Evolutionary conservation across 2,113 vertebrate genomes (phyloP), one percentile per base, ranked within the genome.

Genomic region (Equus przewalskii): DNA sequence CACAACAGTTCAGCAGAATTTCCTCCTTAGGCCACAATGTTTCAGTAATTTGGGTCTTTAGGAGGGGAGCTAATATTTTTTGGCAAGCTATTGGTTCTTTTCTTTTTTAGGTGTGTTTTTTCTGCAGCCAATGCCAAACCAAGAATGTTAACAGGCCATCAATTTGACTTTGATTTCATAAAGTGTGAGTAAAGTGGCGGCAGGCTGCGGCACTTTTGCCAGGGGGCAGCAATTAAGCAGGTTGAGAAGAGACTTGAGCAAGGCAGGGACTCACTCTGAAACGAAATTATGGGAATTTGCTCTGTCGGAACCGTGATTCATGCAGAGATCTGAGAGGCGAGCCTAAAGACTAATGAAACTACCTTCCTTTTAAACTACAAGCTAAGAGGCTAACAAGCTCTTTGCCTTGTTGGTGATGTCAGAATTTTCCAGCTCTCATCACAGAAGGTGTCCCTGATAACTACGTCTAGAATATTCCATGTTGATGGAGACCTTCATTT

Each of bases 111-210:
- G 51, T 60, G 26, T 82, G 7, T 79, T 73, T 96, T 89, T 92
- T 70, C 85, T 76, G 26, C 36, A 89, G 76, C 60, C 91, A 54
- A 11, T 16, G 64, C 90, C 79, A 92, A 65, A 41, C 91, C 82
- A 81, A 86, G 91, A 81, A 79, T 67, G 76, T 88, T 93, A 96
- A 95, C 58, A 33, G 91, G 81, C 82, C 72, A 65, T 94, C 58
- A 24, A n/a, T 82, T 91, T 83, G 60, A 85, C 81, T 85, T 88
- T 51, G 96, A 85, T 93, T 78, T 91, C 54, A 21, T 58, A 26
- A 91, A 91, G 76, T 73, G 14, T 36, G 89, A 56, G 36, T 26
- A 26, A 94, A 79, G 88, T 7, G 64, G 70, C 6, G 16, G 75
- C 75, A 44, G 93, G 26, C 91, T 64, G 87, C 0, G 0, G 83